A percentile compares a stretch with the other conserved stretches of the same genome.
Conservation (phyloP, 2,113 vertebrate species). For the Chlorodrepanis virens region DNA sequence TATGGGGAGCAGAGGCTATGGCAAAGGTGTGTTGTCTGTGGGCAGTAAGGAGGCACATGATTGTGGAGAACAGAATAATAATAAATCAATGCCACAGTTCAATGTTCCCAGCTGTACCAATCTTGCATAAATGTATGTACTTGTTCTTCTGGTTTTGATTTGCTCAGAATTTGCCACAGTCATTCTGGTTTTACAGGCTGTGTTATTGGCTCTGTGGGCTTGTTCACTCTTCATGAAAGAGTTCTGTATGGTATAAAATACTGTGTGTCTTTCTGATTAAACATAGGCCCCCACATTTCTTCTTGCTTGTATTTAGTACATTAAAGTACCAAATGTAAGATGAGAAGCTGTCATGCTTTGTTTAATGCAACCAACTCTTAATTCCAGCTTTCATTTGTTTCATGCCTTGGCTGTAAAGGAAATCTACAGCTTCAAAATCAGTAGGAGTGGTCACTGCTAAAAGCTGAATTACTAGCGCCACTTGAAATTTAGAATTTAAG, state of each 20-base stretch:
- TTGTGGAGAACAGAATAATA: not conserved
- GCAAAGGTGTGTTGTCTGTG: rapidly evolving
- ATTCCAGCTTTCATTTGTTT: not conserved
- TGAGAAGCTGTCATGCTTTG: not conserved
- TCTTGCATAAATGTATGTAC: not conserved
- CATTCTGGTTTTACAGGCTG: not conserved
- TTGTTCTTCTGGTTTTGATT: not conserved
- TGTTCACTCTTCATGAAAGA: not conserved
- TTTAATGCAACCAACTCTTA: not conserved
- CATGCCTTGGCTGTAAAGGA: not conserved
- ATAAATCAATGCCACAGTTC: not conserved
- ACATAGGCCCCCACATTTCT: not conserved
- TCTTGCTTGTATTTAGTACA: not conserved
- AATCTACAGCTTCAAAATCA: not conserved
- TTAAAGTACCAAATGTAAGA: not conserved
- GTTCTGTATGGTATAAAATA: not conserved
- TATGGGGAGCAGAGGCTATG: not conserved
- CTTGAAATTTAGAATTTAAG: not conserved
- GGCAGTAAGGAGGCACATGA: rapidly evolving
- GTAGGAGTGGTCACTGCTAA: not conserved
- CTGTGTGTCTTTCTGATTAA: not conserved
- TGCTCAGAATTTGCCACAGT: not conserved
- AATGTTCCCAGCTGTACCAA: not conserved
- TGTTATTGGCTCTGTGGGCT: not conserved
- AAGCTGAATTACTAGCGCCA: not conserved